Base-by-base conservation (phyloP, 2,888 invertebrate species). In the Cepaea hortensis region DNA sequence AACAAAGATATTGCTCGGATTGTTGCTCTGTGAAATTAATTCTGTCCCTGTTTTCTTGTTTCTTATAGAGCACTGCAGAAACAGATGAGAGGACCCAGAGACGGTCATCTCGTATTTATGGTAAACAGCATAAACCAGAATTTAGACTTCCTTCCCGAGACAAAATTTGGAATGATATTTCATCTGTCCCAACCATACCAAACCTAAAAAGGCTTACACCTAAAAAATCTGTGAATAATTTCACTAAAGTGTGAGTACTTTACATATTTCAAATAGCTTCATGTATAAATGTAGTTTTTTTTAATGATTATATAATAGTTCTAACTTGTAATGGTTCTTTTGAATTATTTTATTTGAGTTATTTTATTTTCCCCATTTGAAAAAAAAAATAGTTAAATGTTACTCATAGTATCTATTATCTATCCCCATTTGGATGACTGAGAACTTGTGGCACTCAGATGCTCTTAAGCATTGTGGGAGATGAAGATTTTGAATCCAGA, bases 121-220 rank as follows among this genome's bases (percentile, higher is more conserved):
- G 79, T 18, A 85, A 79, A 35, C 85, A 79, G 18, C 65, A 79
- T 48, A 79, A 55, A 79, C 46, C 81, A 62, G 35, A 73, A 18
- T 85, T 85, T 81, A 72, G 55, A 73, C 81, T 85, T 62, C 85
- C 85, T 61, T 81, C 85, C 23, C 61, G 85, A 20, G 85, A 85
- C 48, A 73, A 61, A 23, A 50, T 85, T 23, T 85, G 85, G 85
- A 81, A 85, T n/a, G 72, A 72, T 62, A 85, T 85, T 23, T 81
- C 85, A 55, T 75, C 85, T 46, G n/a, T 65, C 46, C 61, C 55
- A 61, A 48, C 80, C 15, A 61, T 20, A 61, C 15, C 48, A 65
- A 75, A 23, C n/a, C 46, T 85, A 5, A 81, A 65, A 65, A 73
- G 7, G 23, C 15, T 85, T 18, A 81, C 81, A 81, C 85, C 85